phyloP scores from a whole-genome alignment of 2,113 vertebrate species.

The Peromyscus californicus region DNA sequence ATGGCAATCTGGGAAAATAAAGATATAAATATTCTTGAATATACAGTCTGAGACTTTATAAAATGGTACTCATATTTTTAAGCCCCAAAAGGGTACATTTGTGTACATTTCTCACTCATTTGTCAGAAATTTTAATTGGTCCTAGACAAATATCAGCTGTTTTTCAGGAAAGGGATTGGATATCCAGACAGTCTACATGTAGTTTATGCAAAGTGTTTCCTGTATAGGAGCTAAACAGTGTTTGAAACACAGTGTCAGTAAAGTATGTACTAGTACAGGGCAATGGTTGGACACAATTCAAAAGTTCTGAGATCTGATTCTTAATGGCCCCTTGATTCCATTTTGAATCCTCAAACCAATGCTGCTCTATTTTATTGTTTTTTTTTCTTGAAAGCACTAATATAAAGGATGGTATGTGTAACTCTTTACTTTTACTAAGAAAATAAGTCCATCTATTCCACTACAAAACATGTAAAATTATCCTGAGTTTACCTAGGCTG shows the following conservation, averaged over 20 bases:
- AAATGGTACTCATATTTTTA: neutral
- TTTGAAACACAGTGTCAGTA: neutral
- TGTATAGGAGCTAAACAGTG: neutral
- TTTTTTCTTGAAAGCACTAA: neutral
- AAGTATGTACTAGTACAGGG: rapidly evolving
- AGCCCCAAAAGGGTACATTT: rapidly evolving
- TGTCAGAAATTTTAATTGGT: neutral
- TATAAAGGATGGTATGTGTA: neutral
- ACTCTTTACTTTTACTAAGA: neutral
- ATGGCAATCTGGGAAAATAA: neutral
- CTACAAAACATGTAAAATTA: neutral
- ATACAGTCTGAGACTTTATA: neutral
- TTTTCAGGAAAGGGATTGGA: neutral
- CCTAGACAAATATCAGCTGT: neutral
- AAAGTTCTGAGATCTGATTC: neutral
- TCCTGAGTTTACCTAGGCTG: neutral
- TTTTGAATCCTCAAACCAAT: neutral
- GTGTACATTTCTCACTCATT: neutral
- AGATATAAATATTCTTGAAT: neutral
- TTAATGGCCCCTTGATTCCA: rapidly evolving
- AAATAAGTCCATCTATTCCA: neutral
- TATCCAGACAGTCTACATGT: neutral
- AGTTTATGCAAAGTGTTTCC: neutral
- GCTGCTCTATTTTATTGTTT: neutral
- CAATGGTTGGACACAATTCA: neutral